A percentile compares a stretch with the other conserved stretches of the same genome.
phyloP scores from a whole-genome alignment of 2,888 invertebrate species.

The Ichneumoninae sp. region DNA sequence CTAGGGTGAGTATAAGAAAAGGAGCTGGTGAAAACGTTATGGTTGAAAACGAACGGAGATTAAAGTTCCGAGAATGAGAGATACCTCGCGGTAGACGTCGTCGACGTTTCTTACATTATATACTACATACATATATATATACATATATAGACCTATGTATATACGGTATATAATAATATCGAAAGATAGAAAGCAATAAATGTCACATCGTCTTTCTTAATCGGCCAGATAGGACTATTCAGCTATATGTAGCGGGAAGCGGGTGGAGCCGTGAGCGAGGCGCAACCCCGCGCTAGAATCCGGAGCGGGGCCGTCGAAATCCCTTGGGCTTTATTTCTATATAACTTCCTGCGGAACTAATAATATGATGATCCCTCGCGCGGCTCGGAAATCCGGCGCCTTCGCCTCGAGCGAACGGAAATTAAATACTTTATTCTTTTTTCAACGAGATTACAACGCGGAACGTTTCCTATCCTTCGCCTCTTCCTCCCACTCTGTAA shows the following conservation, averaged over 20 bases:
- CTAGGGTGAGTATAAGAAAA: slow-evolving; percentile 47
- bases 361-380: slow-evolving; percentile 64
- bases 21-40: slow-evolving; percentile 49
- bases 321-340: slow-evolving; percentile 60
- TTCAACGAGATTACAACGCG: slow-evolving; percentile 58
- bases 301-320: slow-evolving; percentile 38
- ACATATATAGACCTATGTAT: slow-evolving; percentile 30
- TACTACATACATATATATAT: slow-evolving; percentile 33
- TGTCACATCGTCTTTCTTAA: slow-evolving; percentile 64
- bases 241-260: slow-evolving; percentile 13
- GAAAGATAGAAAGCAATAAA: slow-evolving; percentile 65
- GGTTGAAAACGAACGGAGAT: slow-evolving; percentile 64
- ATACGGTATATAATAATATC: slow-evolving; percentile 58
- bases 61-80: slow-evolving; percentile 62
- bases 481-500: not conserved
- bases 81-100: slow-evolving; percentile 53
- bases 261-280: slow-evolving; percentile 22
- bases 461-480: slow-evolving; percentile 15
- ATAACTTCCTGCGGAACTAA: slow-evolving; percentile 64
- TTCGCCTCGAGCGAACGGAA: slow-evolving; percentile 59
- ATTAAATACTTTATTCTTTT: slow-evolving; percentile 64
- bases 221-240: slow-evolving; percentile 52
- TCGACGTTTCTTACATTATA: slow-evolving; percentile 30
- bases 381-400: slow-evolving; percentile 39
- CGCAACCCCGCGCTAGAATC: slow-evolving; percentile 24